Conservation (phyloP, 2,797 vertebrate genomes). For the Serranus cabrilla region DNA sequence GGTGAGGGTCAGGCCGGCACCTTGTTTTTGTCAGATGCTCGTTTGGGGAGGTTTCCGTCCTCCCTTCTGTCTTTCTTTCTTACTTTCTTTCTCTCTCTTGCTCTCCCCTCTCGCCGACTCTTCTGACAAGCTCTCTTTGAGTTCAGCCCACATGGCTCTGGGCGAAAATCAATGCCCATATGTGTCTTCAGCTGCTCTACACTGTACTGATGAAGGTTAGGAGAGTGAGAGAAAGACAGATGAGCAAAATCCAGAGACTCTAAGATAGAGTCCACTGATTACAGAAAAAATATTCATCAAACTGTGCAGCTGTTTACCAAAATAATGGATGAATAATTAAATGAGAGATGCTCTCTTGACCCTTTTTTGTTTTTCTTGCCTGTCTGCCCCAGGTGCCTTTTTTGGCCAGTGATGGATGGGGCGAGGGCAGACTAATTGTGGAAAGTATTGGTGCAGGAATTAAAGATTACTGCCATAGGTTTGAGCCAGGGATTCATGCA, state of each 20-base stretch:
- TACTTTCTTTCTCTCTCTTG: constrained; percentile 55
- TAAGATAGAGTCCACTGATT: constrained; percentile 62
- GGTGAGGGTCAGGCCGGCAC: constrained; percentile 70
- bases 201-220: constrained; percentile 82
- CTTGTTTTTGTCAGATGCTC: constrained; percentile 76
- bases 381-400: constrained; percentile 84
- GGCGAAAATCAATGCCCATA: constrained; percentile 89
- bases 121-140: constrained; percentile 83
- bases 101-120: constrained; percentile 65
- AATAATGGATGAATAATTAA: constrained; percentile 82
- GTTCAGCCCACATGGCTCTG: constrained; percentile 84
- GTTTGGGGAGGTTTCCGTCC: constrained; percentile 74
- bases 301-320: constrained; percentile 73
- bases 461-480: constrained; percentile 92
- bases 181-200: constrained; percentile 86
- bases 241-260: constrained; percentile 59
- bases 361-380: constrained; percentile 60
- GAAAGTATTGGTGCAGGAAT: constrained; percentile 92
- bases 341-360: constrained; percentile 74
- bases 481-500: constrained; percentile 89
- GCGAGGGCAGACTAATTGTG: constrained; percentile 90
- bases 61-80: constrained; percentile 67
- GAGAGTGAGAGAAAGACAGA: constrained; percentile 65
- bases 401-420: constrained; percentile 85
- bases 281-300: constrained; percentile 77